These are phyloP conservation scores for Neodon shergylaensis DNA, from an alignment of 2,113 vertebrate species.

Conservation along the genomic window DNA sequence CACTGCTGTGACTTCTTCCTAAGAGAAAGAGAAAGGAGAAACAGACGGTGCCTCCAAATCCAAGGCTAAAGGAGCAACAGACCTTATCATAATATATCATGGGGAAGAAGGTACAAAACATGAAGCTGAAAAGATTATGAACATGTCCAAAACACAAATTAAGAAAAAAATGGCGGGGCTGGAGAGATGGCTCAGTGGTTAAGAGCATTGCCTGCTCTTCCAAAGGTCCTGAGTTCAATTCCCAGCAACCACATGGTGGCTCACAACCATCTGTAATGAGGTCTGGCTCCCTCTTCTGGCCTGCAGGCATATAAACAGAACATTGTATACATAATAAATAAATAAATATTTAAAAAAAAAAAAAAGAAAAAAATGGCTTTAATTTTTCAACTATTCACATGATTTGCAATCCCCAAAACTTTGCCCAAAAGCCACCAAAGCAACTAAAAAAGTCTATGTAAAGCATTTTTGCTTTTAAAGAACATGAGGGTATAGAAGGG, in stretches of 20 bases:
- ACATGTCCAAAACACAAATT: constrained; percentile 93
- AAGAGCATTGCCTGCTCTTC: no score
- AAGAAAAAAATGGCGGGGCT: neutral
- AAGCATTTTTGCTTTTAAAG: neutral
- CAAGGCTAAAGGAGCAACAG: constrained; percentile 87
- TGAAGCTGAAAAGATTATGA: constrained; percentile 91
- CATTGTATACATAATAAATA: no score
- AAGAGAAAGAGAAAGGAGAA: constrained; percentile 89
- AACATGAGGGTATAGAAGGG: neutral
- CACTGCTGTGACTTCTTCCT: constrained; percentile 90
- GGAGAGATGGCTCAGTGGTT: no score
- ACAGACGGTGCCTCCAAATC: constrained; percentile 88
- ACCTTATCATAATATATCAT: constrained; percentile 87
- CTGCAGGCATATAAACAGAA: no score
- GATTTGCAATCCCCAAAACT: constrained; percentile 93
- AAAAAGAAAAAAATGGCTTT: neutral
- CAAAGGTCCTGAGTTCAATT: no score
- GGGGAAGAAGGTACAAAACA: constrained; percentile 89
- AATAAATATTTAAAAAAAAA: no score
- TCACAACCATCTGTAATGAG: no score
- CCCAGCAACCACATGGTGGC: no score
- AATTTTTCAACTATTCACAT: constrained; percentile 87
- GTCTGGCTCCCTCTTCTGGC: no score
- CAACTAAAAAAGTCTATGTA: constrained; percentile 85
- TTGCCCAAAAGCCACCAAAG: constrained; percentile 91